Evolutionary conservation across 2,797 vertebrate genomes (phyloP).

Genomic region (Acestrorhynchus altus): DNA sequence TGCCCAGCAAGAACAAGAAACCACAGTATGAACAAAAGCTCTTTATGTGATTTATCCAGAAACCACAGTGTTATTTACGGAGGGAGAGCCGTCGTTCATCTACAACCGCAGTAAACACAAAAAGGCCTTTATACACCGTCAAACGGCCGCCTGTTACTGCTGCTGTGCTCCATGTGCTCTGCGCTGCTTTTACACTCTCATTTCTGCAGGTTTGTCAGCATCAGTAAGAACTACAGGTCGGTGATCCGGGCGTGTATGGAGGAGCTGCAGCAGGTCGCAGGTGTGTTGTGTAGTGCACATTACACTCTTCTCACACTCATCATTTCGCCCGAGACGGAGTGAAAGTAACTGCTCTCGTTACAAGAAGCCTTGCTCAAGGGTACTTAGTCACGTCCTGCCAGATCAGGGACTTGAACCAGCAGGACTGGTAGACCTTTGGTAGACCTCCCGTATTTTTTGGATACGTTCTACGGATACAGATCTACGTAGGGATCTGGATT

Average conservation of each 20-base stretch:
- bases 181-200: background rate
- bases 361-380: no score
- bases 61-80: background rate
- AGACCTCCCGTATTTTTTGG: no score
- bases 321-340: no score
- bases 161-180: background rate
- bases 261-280: slow-evolving; percentile 89
- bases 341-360: no score
- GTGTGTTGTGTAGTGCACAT: slow-evolving; percentile 58
- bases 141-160: background rate
- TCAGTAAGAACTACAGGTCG: slow-evolving; percentile 96
- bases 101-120: background rate
- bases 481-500: no score
- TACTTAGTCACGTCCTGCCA: no score
- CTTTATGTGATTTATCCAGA: background rate
- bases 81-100: background rate
- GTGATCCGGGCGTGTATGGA: slow-evolving; percentile 96
- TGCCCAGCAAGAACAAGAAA: slow-evolving; percentile 87
- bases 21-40: slow-evolving; percentile 81
- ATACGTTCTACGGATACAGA: no score
- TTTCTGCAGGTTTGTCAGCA: slow-evolving; percentile 86
- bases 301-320: no score
- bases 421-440: no score
- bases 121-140: background rate
- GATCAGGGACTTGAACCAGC: no score